A percentile compares a stretch with the other conserved stretches of the same genome.
These are phyloP conservation scores for Sebastes diploproa DNA, from an alignment of 2,797 vertebrate species.

Conservation along the genomic window DNA sequence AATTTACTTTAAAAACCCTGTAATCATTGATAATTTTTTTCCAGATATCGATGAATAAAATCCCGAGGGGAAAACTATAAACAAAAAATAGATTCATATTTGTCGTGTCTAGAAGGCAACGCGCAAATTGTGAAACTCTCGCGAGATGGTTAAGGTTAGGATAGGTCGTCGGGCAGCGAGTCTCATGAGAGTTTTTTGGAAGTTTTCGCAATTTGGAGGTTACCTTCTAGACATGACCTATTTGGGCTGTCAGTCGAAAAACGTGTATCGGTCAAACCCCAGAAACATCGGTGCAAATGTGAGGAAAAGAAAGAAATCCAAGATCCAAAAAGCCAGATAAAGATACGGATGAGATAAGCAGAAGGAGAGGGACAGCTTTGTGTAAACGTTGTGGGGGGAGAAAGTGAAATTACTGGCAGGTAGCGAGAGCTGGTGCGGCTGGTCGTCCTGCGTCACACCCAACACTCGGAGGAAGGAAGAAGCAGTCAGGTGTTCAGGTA, in stretches of 20 bases:
- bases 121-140: rapidly evolving
- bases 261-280: constrained; percentile 19
- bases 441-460: background rate
- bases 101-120: too few species aligned
- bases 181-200: too few species aligned
- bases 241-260: background rate
- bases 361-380: constrained; percentile 1
- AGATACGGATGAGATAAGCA: background rate
- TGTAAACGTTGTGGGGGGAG: constrained; percentile 12
- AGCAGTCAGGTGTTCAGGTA: background rate
- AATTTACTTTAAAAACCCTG: background rate
- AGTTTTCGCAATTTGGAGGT: too few species aligned
- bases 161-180: too few species aligned
- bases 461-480: constrained; percentile 11
- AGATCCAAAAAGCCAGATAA: background rate
- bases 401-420: constrained; percentile 24
- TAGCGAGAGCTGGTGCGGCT: constrained; percentile 19
- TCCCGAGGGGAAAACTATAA: rapidly evolving
- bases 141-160: too few species aligned
- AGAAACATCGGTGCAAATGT: background rate
- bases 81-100: background rate
- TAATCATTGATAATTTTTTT: background rate
- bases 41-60: background rate
- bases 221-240: too few species aligned
- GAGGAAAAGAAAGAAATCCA: background rate